Conservation (phyloP, 1,140 invertebrate species). For the Tetraneura akinire region DNA sequence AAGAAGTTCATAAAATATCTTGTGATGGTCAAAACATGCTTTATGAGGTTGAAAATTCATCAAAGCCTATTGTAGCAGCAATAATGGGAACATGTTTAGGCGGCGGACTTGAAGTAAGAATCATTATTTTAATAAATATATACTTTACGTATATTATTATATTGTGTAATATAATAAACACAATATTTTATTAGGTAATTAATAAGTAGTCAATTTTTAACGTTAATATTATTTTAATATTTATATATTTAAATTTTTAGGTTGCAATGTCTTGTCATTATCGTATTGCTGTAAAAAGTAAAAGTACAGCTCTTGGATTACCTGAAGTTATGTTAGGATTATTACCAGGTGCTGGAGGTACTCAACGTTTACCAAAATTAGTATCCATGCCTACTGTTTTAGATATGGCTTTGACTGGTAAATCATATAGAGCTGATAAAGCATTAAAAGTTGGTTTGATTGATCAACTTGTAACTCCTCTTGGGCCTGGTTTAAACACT, state of each 20-base stretch:
- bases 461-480: conserved; percentile 83
- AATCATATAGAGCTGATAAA: conserved; percentile 82
- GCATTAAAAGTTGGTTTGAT: conserved; percentile 95
- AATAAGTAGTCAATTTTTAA: too few species aligned
- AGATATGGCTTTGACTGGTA: conserved; percentile 92
- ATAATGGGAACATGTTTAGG: conserved; percentile 95
- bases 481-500: conserved; percentile 78
- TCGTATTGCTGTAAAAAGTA: conserved; percentile 90
- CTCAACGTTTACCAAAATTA: conserved; percentile 84
- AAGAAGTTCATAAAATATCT: conserved; percentile 76
- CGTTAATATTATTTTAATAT: too few species aligned
- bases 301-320: conserved; percentile 83
- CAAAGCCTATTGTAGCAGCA: conserved; percentile 94
- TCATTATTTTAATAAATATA: background rate
- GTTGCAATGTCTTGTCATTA: conserved; percentile 93
- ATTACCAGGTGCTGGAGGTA: conserved; percentile 92
- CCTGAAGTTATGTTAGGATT: conserved; percentile 97
- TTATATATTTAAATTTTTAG: too few species aligned
- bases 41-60: conserved; percentile 74
- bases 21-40: conserved; percentile 75
- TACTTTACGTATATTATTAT: too few species aligned
- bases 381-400: conserved; percentile 84
- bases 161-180: too few species aligned
- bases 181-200: too few species aligned
- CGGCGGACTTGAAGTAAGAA: conserved; percentile 86